Evolutionary conservation across 2,113 vertebrate species (phyloP).

Genomic region (Caloenas nicobarica): DNA sequence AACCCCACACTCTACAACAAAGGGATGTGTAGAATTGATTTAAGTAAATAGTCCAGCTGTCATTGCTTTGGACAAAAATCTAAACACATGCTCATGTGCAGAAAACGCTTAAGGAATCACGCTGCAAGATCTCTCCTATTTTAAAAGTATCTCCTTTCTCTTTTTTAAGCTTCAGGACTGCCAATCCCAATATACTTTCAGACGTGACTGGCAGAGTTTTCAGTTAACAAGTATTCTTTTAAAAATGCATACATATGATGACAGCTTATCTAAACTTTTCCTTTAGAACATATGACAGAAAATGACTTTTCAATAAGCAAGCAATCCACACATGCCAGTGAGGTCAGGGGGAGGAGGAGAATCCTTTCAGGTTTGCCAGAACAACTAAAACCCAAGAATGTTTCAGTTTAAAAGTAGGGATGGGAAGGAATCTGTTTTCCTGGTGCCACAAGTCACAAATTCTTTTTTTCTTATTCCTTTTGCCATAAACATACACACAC

Average conservation of each 20-base stretch:
- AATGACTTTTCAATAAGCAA: constrained; percentile 64
- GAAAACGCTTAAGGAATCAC: background rate
- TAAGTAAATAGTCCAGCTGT: background rate
- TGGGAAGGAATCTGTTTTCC: constrained; percentile 19
- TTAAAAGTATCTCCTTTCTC: background rate
- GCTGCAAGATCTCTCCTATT: background rate
- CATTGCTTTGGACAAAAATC: background rate
- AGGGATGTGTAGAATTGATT: background rate
- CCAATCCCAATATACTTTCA: constrained; percentile 19
- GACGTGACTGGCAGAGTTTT: background rate
- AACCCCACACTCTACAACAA: background rate
- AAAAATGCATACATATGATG: background rate
- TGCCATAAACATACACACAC: background rate
- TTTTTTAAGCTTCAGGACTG: background rate
- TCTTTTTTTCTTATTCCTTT: constrained; percentile 5
- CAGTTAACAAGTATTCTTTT: constrained; percentile 12
- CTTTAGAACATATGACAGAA: constrained; percentile 51
- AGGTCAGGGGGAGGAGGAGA: constrained; percentile 50
- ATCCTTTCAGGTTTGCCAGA: constrained; percentile 49
- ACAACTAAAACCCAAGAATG: constrained; percentile 44
- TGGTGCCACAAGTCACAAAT: background rate
- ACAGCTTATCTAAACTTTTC: constrained; percentile 48
- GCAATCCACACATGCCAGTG: background rate
- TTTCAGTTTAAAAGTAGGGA: constrained; percentile 29
- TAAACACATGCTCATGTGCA: background rate